Conservation (phyloP, 1,140 invertebrate species). For the Heliconius melpomene region DNA sequence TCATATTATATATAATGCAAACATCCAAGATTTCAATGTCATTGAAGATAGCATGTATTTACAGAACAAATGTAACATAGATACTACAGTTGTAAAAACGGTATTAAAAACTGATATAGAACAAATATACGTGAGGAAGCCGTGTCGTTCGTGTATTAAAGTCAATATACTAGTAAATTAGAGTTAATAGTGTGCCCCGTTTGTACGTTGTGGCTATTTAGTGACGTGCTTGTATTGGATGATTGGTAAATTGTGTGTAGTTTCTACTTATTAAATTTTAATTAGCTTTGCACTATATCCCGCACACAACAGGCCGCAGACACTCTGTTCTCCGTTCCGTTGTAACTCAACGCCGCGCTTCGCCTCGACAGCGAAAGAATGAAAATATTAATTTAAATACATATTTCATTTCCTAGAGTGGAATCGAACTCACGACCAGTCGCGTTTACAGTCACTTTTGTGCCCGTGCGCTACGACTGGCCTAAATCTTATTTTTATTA, state of each 20-base stretch:
- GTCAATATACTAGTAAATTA: slow-evolving; percentile 32
- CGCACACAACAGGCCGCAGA: too few relatives aligned
- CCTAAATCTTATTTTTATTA: too few relatives aligned
- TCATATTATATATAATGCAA: slow-evolving; percentile 3
- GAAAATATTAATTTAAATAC: too few relatives aligned
- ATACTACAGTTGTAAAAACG: slow-evolving; percentile 16
- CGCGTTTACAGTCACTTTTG: too few relatives aligned
- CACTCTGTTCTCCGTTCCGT: too few relatives aligned
- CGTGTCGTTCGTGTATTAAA: slow-evolving; percentile 37
- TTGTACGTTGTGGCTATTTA: not conserved
- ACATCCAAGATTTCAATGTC: not conserved
- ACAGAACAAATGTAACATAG: not conserved
- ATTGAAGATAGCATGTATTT: not conserved
- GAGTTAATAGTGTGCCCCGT: not conserved
- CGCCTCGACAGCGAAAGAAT: too few relatives aligned
- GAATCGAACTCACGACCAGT: too few relatives aligned
- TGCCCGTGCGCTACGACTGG: too few relatives aligned
- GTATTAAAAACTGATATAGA: slow-evolving; percentile 23
- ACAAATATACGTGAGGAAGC: slow-evolving; percentile 38
- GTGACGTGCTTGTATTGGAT: not conserved
- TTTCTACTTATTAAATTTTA: too few relatives aligned
- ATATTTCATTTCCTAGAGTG: too few relatives aligned
- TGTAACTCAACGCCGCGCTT: too few relatives aligned
- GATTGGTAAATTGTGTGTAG: not conserved
- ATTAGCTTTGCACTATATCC: too few relatives aligned